phyloP scores from a whole-genome alignment of 1,140 invertebrate species.

The Antheraea pernyi region DNA sequence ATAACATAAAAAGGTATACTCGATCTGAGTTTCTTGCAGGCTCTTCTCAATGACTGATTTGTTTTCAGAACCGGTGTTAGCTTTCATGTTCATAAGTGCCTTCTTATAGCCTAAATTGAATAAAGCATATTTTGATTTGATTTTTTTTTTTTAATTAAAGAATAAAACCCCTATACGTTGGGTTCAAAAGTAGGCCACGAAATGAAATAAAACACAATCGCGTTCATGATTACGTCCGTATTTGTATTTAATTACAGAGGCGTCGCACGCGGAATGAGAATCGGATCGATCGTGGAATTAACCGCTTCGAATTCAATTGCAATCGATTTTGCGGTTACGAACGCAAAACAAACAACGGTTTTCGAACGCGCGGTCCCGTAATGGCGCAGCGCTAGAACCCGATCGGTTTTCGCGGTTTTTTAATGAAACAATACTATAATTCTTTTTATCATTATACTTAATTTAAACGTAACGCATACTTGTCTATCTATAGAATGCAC shows the following conservation, averaged over 20 bases:
- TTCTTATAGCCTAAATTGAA: too few relatives aligned
- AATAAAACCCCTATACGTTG: too few relatives aligned
- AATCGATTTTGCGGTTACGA: background rate
- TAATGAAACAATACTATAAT: background rate
- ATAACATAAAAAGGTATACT: too few relatives aligned
- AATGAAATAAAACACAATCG: background rate
- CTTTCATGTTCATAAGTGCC: too few relatives aligned
- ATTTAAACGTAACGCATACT: too few relatives aligned
- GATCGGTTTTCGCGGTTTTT: background rate
- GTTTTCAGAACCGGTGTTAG: too few relatives aligned
- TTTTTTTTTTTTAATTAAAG: too few relatives aligned
- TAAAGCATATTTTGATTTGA: too few relatives aligned
- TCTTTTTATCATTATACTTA: background rate
- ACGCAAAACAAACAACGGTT: conserved; percentile 2
- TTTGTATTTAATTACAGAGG: background rate
- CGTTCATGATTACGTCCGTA: background rate
- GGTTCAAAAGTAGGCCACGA: background rate
- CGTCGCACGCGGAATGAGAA: background rate
- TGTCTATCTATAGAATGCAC: too few relatives aligned
- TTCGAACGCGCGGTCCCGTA: background rate
- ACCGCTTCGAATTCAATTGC: background rate
- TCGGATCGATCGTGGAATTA: background rate
- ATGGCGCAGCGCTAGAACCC: background rate
- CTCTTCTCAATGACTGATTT: too few relatives aligned
- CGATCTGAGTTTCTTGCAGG: too few relatives aligned